Evolutionary conservation across 2,888 invertebrate species (phyloP).

Genomic region (Pterostichus niger): DNA sequence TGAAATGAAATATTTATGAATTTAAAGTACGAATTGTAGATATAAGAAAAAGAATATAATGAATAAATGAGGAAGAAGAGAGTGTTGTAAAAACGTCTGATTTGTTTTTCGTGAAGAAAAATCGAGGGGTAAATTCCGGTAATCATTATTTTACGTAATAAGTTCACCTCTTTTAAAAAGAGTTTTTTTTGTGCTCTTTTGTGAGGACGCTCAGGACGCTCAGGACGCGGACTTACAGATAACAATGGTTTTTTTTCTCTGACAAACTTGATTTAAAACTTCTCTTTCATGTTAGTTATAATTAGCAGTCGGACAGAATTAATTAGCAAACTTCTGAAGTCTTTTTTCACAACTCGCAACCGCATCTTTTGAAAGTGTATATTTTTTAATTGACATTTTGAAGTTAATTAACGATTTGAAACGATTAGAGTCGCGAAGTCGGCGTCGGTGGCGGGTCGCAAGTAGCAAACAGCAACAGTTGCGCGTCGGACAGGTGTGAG

Average conservation of each 20-base stretch:
- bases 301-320: slow-evolving; percentile 67
- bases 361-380: slow-evolving; percentile 67
- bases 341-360: slow-evolving; percentile 61
- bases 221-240: slow-evolving; percentile 62
- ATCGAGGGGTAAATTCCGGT: slow-evolving; percentile 27
- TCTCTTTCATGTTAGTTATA: slow-evolving; percentile 67
- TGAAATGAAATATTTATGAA: no score
- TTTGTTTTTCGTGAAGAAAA: slow-evolving; percentile 2
- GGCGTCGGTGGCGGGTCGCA: not conserved
- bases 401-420: slow-evolving; percentile 66
- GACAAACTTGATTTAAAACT: slow-evolving; percentile 67
- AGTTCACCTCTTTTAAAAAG: slow-evolving; percentile 62
- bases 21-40: not conserved
- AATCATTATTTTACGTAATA: slow-evolving; percentile 62
- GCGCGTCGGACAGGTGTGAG: slow-evolving; percentile 64
- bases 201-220: slow-evolving; percentile 30
- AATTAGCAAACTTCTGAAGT: slow-evolving; percentile 67
- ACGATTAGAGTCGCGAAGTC: slow-evolving; percentile 43
- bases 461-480: slow-evolving; percentile 54
- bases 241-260: slow-evolving; percentile 67
- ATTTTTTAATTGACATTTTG: slow-evolving; percentile 67
- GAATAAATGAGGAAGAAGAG: no score
- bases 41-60: no score
- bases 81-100: not conserved
- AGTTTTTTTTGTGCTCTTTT: slow-evolving; percentile 57